Percentiles rank a stretch among this genome's conserved stretches.
Evolutionary conservation across 2,113 vertebrate species (phyloP).

Genomic region (Galbula dea): DNA sequence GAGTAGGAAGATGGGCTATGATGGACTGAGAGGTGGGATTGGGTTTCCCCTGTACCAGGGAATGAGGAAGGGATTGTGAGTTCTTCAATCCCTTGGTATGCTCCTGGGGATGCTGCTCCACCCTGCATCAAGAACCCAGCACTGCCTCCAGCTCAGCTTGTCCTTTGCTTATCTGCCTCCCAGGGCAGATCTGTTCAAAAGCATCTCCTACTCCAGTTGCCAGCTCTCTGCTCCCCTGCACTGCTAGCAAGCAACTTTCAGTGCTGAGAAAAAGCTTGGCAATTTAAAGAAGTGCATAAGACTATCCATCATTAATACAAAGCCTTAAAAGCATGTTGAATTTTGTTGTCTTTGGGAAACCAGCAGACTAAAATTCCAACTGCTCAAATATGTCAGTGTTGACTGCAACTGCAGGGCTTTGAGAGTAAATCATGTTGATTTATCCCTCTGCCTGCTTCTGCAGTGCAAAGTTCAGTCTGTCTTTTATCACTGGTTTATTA

Average conservation of each 20-base stretch:
- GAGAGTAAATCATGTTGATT: neutral
- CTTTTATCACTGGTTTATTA: neutral
- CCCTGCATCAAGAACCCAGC: neutral
- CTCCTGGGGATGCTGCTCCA: neutral
- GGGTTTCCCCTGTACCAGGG: neutral
- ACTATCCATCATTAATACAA: neutral
- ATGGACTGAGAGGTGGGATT: neutral
- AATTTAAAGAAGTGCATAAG: neutral
- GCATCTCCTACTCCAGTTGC: neutral
- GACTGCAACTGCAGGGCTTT: neutral
- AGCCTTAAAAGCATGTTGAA: neutral
- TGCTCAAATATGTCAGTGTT: neutral
- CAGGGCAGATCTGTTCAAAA: neutral
- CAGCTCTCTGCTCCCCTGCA: neutral
- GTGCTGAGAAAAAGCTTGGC: neutral
- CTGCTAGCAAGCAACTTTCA: neutral
- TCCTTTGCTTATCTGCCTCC: neutral
- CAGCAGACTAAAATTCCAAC: constrained; percentile 10
- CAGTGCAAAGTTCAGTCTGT: fast-evolving
- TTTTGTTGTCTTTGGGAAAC: neutral
- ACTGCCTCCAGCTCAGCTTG: neutral
- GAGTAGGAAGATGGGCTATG: neutral
- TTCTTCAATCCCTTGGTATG: neutral
- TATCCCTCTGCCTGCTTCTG: neutral
- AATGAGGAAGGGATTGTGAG: neutral